Evolutionary conservation across 2,113 vertebrate genomes (phyloP), one percentile per base, ranked within the genome.

Genomic region (Amia ocellicauda): DNA sequence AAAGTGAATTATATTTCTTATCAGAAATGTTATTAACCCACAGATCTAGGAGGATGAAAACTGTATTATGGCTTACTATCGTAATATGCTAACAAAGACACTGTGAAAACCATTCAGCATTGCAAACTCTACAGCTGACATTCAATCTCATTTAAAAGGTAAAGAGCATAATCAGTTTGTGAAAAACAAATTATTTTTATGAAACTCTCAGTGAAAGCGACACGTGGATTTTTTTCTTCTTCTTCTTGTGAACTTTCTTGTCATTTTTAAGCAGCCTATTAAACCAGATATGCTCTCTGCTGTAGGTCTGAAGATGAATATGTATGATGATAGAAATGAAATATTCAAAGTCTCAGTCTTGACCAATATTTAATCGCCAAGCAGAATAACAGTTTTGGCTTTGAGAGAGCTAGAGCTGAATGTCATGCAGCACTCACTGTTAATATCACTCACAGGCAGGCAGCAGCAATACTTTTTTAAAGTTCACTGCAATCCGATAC

Each of bases 21-120:
- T 89, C 86, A 88, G 83, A 80, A 81, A 80, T 89, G 88, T 88
- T 85, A 89, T 88, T 89, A 89, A 88, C 86, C 88, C 78, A 36
- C 63, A 26, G 85, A 88, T 85, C 86, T 47, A 66, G 73, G 77
- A 86, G 77, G 82, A 76, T 75, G 80, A 88, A 86, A 88, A 88
- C 88, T 88, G 83, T 76, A 86, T 47, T 47, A 20, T 17, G 31
- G 13, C n/a, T 47, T 8, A 47, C n/a, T n/a, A 47, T 47, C 4
- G 13, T 7, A 47, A 47, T 5, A 13, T 47, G 14, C 5, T 47
- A 13, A 47, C 4, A n/a, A n/a, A n/a, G n/a, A n/a, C n/a, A n/a
- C n/a, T n/a, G 11, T 17, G 11, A 36, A 36, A 36, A 36, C 31
- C 31, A 7, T 36, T 5, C 5, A 7, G 31, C 31, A 36, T 36